Evolutionary conservation across 2,888 invertebrate genomes (phyloP), one percentile per base, ranked within the genome.

Genomic region (Phymatocera aterrima): DNA sequence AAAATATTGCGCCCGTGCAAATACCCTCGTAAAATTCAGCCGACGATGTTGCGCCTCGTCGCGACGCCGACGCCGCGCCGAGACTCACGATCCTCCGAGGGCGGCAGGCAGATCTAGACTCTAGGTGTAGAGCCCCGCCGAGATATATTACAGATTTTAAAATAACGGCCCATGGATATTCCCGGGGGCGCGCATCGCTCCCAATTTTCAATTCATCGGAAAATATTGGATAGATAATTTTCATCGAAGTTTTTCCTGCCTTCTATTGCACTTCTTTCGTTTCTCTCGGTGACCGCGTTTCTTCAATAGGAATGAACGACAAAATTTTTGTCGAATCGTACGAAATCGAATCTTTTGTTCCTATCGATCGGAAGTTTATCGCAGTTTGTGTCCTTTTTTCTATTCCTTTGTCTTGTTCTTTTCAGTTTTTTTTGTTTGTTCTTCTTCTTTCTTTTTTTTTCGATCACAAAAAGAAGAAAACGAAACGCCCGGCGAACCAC

Each of bases 1-100:
- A 88, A 89, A 89, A 88, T 89, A 89, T 88, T 86, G 87, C 85
- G 85, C 86, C 84, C 88, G 87, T 88, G 88, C 89, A 89, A 89
- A 89, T 89, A 88, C 85, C 84, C 83, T 87, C 88, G 87, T 88
- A 86, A 88, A 88, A 86, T 86, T 85, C 84, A 84, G 75, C 81
- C 85, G 83, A 82, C 83, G 84, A 83, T 83, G 86, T 83, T 84
- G 82, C 82, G 77, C 77, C 79, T 79, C 81, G 82, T 77, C 79
- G 79, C 81, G 81, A 81, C 83, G 82, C 77, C 15, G n/a, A n/a
- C 57, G 75, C 15, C 81, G 68, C 79, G 28, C 77, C 78, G 77
- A 72, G 79, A 79, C 79, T 10, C 48, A 18, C 48, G 31, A 51
- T 48, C 34, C 68, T 68, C 43, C n/a, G 46, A 68, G 78, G 81